Evolutionary conservation across 1,140 invertebrate species (phyloP).

Genomic region (Ganaspis sp.): DNA sequence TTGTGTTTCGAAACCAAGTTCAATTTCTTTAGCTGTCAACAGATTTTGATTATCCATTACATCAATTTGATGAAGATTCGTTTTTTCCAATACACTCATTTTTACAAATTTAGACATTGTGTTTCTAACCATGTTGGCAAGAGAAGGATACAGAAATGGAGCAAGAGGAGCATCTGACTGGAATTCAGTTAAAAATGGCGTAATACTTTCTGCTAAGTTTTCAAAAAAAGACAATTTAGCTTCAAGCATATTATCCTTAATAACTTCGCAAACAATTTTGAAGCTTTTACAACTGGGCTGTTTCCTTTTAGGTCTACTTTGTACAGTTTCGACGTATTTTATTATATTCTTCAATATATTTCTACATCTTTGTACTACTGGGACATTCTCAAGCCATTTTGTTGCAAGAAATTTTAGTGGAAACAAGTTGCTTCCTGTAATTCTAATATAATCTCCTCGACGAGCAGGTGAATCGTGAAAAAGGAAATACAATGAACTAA

Average conservation of each 20-base stretch:
- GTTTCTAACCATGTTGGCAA: not conserved
- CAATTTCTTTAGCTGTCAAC: not conserved
- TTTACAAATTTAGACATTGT: not conserved
- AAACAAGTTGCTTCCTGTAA: not conserved
- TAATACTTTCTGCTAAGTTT: not conserved
- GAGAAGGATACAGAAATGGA: not conserved
- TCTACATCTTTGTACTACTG: not conserved
- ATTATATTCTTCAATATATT: not conserved
- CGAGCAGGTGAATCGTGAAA: constrained; percentile 6
- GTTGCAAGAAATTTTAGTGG: not conserved
- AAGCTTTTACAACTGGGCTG: not conserved
- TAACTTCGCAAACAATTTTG: not conserved
- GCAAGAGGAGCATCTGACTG: not conserved
- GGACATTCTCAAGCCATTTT: constrained; percentile 6
- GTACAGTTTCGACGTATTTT: not conserved
- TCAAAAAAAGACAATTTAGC: not conserved
- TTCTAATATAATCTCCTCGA: not conserved
- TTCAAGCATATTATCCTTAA: not conserved
- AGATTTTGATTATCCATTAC: not conserved
- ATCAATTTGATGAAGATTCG: not conserved
- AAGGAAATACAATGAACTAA: not conserved
- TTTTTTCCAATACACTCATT: not conserved
- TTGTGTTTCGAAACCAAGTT: not conserved
- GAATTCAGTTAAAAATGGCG: constrained; percentile 13
- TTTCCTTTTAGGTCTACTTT: not conserved